Evolutionary conservation across 2,113 vertebrate genomes (phyloP).

Genomic region (Lycaon pictus): DNA sequence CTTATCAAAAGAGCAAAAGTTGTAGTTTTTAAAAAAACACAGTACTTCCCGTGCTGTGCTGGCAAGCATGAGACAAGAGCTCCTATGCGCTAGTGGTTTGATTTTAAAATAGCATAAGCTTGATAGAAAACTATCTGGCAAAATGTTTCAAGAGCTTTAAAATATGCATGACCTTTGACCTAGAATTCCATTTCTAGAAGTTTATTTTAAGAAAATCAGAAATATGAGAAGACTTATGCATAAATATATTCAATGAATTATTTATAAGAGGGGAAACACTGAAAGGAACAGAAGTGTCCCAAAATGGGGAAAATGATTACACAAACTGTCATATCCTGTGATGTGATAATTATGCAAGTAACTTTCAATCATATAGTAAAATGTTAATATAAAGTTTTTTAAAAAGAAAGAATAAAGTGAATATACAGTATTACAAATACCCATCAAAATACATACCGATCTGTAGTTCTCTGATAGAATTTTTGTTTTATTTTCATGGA

Average conservation of each 20-base stretch:
- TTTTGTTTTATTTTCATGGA: slow-evolving; percentile 26
- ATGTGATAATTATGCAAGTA: slow-evolving; percentile 29
- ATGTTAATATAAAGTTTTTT: not conserved
- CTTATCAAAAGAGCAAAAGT: not conserved
- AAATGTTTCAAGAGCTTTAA: slow-evolving; percentile 47
- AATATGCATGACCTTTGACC: not conserved
- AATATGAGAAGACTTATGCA: slow-evolving; percentile 33
- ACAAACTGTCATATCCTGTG: slow-evolving; percentile 36
- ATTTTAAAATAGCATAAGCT: not conserved
- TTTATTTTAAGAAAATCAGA: slow-evolving; percentile 44
- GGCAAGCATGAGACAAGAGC: not conserved
- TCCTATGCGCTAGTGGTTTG: not conserved
- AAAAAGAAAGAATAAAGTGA: slow-evolving; percentile 10
- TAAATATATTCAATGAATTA: slow-evolving; percentile 59
- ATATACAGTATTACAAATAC: not conserved
- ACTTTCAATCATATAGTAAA: slow-evolving; percentile 22
- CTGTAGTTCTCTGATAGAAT: not conserved
- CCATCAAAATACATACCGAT: not conserved
- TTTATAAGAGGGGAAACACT: slow-evolving; percentile 27
- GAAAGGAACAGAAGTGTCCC: slow-evolving; percentile 32
- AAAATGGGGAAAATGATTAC: slow-evolving; percentile 14
- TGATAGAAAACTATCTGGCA: not conserved
- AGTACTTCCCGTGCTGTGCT: not conserved
- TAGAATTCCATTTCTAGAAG: slow-evolving; percentile 58
- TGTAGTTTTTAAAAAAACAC: not conserved